phyloP scores from a whole-genome alignment of 2,113 vertebrate species.

The Epinephelus fuscoguttatus region DNA sequence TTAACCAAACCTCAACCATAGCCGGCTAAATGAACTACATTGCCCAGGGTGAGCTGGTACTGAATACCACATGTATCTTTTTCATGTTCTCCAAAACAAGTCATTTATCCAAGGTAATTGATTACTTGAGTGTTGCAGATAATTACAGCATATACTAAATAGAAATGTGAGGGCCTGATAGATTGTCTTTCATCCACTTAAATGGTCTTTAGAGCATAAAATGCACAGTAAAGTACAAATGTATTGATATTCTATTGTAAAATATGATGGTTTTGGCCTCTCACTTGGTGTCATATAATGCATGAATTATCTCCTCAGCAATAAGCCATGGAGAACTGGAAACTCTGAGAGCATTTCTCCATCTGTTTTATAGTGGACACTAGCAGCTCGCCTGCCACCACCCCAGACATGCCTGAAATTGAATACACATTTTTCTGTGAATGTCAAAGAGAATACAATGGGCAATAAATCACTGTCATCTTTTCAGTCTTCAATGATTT shows the following conservation, averaged over 20 bases:
- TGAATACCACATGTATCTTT: neutral
- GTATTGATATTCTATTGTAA: constrained; percentile 16
- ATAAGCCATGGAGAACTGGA: constrained; percentile 37
- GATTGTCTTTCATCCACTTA: neutral
- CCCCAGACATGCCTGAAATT: constrained; percentile 46
- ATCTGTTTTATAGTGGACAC: constrained; percentile 56
- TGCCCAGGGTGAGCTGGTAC: neutral
- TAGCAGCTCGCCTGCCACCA: constrained; percentile 9
- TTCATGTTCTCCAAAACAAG: neutral
- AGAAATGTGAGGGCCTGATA: neutral
- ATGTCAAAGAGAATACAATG: constrained; percentile 31
- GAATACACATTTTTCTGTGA: constrained; percentile 61
- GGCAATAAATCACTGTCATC: constrained; percentile 48
- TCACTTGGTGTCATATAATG: constrained; percentile 14
- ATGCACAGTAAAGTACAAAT: neutral
- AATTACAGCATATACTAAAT: neutral
- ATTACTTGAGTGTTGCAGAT: constrained; percentile 8
- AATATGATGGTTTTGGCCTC: constrained; percentile 41
- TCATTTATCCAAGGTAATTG: neutral
- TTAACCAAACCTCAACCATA: neutral
- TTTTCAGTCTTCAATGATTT: constrained; percentile 22
- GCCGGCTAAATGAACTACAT: neutral
- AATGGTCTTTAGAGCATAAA: neutral
- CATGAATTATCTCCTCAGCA: constrained; percentile 39
- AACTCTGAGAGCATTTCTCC: constrained; percentile 53